A percentile compares a stretch with the other conserved stretches of the same genome.
phyloP scores from a whole-genome alignment of 2,888 invertebrate genomes.

The Chesias legatella region DNA sequence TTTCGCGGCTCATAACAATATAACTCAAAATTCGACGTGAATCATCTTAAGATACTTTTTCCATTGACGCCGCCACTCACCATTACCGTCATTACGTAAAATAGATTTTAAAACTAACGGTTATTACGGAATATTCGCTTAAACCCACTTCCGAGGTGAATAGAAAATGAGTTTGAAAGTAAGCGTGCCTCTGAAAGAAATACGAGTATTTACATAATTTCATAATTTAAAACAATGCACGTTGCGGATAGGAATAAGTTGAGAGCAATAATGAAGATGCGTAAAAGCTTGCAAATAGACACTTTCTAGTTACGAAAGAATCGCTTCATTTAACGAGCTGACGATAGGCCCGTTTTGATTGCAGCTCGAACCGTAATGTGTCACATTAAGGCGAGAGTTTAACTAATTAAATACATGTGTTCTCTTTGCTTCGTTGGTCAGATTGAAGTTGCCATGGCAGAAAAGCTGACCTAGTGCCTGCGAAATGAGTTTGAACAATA shows the following conservation, averaged over 20 bases:
- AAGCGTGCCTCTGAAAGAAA: constrained; percentile 16
- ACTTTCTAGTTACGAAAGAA: constrained; percentile 74
- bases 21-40: constrained; percentile 23
- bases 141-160: constrained; percentile 37
- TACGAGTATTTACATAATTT: constrained; percentile 24
- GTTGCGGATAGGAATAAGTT: constrained; percentile 25
- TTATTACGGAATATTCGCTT: constrained; percentile 41
- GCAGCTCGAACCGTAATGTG: constrained; percentile 42
- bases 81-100: constrained; percentile 42
- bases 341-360: constrained; percentile 58
- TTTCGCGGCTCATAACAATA: constrained; percentile 35
- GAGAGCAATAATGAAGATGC: constrained; percentile 16
- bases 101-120: constrained; percentile 38
- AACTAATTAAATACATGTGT: constrained; percentile 11
- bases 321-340: constrained; percentile 61
- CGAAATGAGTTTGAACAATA: constrained; percentile 3
- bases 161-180: constrained; percentile 18
- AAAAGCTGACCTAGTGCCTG: background rate
- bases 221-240: constrained; percentile 14
- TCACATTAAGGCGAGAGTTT: constrained; percentile 50
- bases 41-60: constrained; percentile 28
- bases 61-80: constrained; percentile 41
- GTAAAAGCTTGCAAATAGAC: constrained; percentile 41
- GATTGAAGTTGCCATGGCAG: too few species aligned
- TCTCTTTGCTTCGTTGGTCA: background rate